A percentile compares a stretch with the other conserved stretches of the same genome.
phyloP scores from a whole-genome alignment of 1,140 invertebrate genomes.

The Drosophila neocordata region DNA sequence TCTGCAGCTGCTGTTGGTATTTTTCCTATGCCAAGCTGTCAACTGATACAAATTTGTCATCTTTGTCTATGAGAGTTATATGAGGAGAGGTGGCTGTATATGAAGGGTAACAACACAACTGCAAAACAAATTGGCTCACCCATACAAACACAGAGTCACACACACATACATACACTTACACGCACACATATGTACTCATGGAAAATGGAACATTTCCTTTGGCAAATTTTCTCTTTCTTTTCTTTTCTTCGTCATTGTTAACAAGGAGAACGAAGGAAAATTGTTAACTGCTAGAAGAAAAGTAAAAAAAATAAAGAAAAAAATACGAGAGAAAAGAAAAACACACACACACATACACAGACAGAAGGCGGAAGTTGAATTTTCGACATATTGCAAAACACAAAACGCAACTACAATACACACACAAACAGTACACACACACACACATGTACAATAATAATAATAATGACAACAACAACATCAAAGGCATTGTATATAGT shows the following conservation, averaged over 20 bases:
- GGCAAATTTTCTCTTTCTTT: constrained; percentile 65
- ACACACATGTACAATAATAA: constrained; percentile 26
- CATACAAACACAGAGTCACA: too few relatives aligned
- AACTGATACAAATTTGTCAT: constrained; percentile 38
- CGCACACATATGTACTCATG: constrained; percentile 29
- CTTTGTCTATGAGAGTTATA: background rate
- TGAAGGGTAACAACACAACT: constrained; percentile 25
- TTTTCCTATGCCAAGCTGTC: constrained; percentile 9
- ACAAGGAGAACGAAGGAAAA: constrained; percentile 47
- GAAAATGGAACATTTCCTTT: constrained; percentile 70
- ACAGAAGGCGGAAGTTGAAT: constrained; percentile 48
- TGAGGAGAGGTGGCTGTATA: background rate
- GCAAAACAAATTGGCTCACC: constrained; percentile 36
- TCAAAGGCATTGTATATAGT: background rate
- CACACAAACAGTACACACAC: constrained; percentile 23
- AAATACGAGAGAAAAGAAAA: background rate
- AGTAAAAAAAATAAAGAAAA: background rate
- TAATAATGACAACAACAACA: constrained; percentile 24
- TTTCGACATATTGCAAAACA: constrained; percentile 73
- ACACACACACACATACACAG: constrained; percentile 35
- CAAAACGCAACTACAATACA: constrained; percentile 46
- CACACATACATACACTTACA: too few relatives aligned
- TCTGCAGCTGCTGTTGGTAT: constrained; percentile 8
- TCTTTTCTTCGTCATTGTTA: constrained; percentile 42
- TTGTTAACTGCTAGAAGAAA: constrained; percentile 36